phyloP scores from a whole-genome alignment of 2,888 invertebrate species.

The Xestoiulus laeticollis region DNA sequence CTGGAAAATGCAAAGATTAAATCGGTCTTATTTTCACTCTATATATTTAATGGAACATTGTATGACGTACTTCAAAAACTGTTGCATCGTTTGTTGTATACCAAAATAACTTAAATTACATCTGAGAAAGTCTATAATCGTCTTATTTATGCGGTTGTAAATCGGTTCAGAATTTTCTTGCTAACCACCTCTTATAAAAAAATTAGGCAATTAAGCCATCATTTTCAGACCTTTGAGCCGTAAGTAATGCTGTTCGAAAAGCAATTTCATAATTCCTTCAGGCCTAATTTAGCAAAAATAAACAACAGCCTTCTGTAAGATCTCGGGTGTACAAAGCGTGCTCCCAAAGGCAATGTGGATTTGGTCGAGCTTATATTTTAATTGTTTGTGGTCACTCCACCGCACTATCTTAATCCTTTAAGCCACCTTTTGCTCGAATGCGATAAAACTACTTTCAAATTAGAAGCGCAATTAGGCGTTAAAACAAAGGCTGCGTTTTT shows the following conservation, averaged over 20 bases:
- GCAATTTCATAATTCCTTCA: slow-evolving; percentile 33
- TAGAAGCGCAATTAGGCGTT: slow-evolving; percentile 22
- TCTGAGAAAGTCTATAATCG: not conserved
- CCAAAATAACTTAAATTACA: not conserved
- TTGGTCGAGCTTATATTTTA: slow-evolving; percentile 35
- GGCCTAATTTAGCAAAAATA: slow-evolving; percentile 25
- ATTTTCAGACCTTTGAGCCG: not conserved
- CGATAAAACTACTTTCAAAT: slow-evolving; percentile 41
- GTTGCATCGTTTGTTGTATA: not conserved
- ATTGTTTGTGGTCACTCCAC: slow-evolving; percentile 43
- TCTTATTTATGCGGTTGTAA: slow-evolving; percentile 14
- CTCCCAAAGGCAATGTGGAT: slow-evolving; percentile 3
- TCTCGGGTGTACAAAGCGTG: not conserved
- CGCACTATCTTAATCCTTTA: slow-evolving; percentile 43
- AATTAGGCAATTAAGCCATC: not conserved
- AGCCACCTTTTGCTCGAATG: slow-evolving; percentile 13
- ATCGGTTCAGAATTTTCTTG: not conserved
- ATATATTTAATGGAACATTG: not conserved
- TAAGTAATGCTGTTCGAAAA: slow-evolving; percentile 5
- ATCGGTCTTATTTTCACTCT: not conserved
- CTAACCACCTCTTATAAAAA: not conserved
- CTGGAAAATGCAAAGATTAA: no score
- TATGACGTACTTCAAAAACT: not conserved
- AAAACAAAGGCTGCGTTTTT: slow-evolving; percentile 13
- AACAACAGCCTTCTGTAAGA: not conserved